These are phyloP conservation scores for Pangasianodon gigas DNA, from an alignment of 2,113 vertebrate species.

Conservation along the genomic window DNA sequence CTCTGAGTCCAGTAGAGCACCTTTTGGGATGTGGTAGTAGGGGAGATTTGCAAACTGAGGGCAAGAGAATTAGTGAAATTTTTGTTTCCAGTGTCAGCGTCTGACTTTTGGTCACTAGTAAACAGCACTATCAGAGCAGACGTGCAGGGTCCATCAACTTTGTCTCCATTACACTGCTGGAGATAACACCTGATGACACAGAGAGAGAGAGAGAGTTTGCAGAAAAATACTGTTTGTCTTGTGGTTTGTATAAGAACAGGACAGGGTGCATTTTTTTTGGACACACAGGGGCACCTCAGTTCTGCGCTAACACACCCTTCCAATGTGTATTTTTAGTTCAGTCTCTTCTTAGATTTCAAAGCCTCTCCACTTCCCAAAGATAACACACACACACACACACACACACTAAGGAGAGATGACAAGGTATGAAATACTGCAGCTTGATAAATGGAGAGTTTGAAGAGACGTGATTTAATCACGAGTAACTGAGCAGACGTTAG, in stretches of 20 bases:
- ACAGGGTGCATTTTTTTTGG: slow-evolving; percentile 47
- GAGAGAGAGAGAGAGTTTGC: slow-evolving; percentile 43
- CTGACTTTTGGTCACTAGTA: background rate
- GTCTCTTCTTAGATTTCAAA: slow-evolving; percentile 49
- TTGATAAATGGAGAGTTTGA: slow-evolving; percentile 10
- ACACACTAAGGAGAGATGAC: slow-evolving; percentile 10
- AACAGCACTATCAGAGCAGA: slow-evolving; percentile 36
- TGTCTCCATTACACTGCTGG: slow-evolving; percentile 24
- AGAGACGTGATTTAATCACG: background rate
- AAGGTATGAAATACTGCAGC: slow-evolving; percentile 7
- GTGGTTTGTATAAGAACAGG: slow-evolving; percentile 52
- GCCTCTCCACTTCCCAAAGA: slow-evolving; percentile 22
- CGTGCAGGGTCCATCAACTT: slow-evolving; percentile 19
- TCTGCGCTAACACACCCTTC: slow-evolving; percentile 27
- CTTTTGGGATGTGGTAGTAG: background rate
- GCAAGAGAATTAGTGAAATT: background rate
- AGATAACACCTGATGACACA: slow-evolving; percentile 44
- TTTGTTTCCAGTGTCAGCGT: background rate
- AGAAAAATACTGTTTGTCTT: slow-evolving; percentile 56
- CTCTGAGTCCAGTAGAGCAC: background rate
- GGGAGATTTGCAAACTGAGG: background rate
- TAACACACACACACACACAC: slow-evolving; percentile 23
- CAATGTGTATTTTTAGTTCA: slow-evolving; percentile 40
- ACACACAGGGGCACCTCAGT: slow-evolving; percentile 37
- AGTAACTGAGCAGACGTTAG: background rate